These are phyloP conservation scores for Alitta virens DNA, from an alignment of 2,888 invertebrate genomes.

Conservation along the genomic window DNA sequence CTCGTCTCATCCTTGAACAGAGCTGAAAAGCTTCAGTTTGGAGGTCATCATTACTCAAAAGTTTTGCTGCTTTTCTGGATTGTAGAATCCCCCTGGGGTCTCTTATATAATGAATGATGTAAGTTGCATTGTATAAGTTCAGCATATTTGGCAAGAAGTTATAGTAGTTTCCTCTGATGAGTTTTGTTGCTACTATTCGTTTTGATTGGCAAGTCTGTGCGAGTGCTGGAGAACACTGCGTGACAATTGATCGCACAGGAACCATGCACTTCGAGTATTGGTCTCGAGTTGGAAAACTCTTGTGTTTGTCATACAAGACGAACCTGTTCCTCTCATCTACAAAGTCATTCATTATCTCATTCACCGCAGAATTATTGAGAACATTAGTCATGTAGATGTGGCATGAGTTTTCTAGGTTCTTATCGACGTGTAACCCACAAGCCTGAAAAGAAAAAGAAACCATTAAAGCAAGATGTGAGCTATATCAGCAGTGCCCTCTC, in stretches of 20 bases:
- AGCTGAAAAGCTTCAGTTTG: background rate
- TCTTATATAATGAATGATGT: background rate
- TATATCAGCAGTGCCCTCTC: no score
- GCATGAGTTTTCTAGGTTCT: background rate
- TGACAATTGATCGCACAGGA: background rate
- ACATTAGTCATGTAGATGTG: background rate
- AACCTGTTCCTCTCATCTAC: no score
- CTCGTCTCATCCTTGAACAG: background rate
- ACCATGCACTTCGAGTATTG: background rate
- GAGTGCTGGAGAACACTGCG: background rate
- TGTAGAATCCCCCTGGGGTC: background rate
- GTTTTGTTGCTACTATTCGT: background rate
- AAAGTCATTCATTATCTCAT: background rate
- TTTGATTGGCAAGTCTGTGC: background rate
- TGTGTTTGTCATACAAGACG: no score
- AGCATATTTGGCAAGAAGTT: background rate
- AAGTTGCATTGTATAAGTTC: background rate
- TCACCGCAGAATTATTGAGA: background rate
- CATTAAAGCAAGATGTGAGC: no score
- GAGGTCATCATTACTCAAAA: background rate
- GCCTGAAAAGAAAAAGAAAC: no score
- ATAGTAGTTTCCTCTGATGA: background rate
- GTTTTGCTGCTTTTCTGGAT: background rate
- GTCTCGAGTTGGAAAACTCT: background rate
- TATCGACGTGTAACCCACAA: background rate